These are phyloP conservation scores for Elephas maximus DNA, from an alignment of 2,113 vertebrate genomes.

Conservation along the genomic window DNA sequence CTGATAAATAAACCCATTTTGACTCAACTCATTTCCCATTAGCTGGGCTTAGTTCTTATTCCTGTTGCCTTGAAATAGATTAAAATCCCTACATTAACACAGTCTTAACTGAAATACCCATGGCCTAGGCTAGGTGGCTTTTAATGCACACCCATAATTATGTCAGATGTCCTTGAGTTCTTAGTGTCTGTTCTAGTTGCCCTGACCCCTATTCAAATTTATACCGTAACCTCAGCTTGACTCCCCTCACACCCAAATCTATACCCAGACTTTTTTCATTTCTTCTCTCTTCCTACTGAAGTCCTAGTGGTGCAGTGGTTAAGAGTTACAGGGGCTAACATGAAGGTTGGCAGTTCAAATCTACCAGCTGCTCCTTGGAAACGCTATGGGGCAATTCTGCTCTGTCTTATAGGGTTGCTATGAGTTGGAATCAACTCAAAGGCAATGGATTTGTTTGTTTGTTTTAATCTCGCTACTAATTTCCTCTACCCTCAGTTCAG, in stretches of 20 bases:
- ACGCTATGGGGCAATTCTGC: too few species aligned
- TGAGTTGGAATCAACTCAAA: too few species aligned
- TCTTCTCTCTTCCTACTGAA: not conserved
- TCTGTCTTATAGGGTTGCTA: too few species aligned
- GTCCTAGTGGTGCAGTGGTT: too few species aligned
- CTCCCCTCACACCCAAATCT: not conserved
- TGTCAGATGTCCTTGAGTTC: not conserved
- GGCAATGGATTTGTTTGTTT: too few species aligned
- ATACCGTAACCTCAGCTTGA: not conserved
- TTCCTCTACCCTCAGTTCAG: not conserved
- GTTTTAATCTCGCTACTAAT: not conserved
- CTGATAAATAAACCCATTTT: not conserved
- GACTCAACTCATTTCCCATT: not conserved
- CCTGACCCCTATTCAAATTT: not conserved
- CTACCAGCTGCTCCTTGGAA: too few species aligned
- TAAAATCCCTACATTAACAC: not conserved
- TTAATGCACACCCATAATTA: not conserved
- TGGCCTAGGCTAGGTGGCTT: not conserved
- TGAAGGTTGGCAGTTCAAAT: too few species aligned
- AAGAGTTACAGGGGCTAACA: too few species aligned
- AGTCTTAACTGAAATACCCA: not conserved
- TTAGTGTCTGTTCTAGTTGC: not conserved
- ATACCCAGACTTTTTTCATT: not conserved
- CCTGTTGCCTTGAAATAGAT: not conserved
- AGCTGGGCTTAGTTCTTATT: not conserved